Evolutionary conservation across 2,797 vertebrate genomes (phyloP).

Genomic region (Hemibagrus guttatus): DNA sequence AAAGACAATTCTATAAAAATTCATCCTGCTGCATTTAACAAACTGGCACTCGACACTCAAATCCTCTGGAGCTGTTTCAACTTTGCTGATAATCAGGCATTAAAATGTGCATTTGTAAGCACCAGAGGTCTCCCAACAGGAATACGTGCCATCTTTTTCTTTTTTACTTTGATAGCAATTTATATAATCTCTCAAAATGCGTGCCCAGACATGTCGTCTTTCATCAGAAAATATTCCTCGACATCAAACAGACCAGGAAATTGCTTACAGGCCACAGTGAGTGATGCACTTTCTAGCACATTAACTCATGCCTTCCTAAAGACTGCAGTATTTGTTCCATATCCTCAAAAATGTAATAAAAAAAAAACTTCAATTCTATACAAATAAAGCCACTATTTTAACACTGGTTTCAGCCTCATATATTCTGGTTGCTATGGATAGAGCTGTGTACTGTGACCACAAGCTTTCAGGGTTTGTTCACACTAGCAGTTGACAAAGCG

Average conservation of each 20-base stretch:
- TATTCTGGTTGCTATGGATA: not conserved
- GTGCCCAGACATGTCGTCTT: not conserved
- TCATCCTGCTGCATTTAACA: not conserved
- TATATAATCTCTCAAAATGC: constrained; percentile 16
- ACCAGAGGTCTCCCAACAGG: not conserved
- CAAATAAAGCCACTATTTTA: not conserved
- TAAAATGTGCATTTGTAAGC: constrained; percentile 28
- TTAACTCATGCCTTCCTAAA: not conserved
- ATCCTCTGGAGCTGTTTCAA: not conserved
- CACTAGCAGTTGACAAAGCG: not conserved
- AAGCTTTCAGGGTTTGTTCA: not conserved
- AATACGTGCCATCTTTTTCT: not conserved
- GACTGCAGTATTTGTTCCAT: constrained; percentile 18
- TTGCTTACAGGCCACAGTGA: not conserved
- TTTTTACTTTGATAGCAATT: constrained; percentile 25
- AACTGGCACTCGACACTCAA: not conserved
- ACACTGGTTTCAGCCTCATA: not conserved
- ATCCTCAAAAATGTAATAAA: not conserved
- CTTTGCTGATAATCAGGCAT: constrained; percentile 18
- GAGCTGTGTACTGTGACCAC: not conserved
- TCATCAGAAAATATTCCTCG: not conserved
- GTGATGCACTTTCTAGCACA: not conserved
- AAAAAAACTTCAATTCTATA: not conserved
- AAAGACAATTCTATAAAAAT: not conserved
- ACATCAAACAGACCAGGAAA: constrained; percentile 5